Evolutionary conservation across 2,797 vertebrate genomes (phyloP), one percentile per base, ranked within the genome.

Genomic region (Syngnathus rostellatus): DNA sequence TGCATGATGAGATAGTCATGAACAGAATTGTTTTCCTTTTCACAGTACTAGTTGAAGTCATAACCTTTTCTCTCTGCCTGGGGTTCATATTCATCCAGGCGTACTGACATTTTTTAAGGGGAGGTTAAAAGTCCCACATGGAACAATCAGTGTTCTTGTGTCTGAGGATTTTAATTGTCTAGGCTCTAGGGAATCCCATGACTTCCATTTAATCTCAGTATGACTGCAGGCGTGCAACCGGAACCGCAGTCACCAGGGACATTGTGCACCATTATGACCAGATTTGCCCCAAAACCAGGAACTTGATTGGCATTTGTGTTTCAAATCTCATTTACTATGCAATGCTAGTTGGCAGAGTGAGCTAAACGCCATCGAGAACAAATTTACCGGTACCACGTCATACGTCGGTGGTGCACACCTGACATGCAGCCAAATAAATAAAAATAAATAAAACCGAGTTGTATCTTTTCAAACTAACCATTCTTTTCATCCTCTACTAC

Each of bases 121-220:
- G 64, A 61, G 55, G 17, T 65, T 59, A 68, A 71, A 75, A 63
- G 65, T 71, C 54, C 40, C 23, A 21, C 16, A 21, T 48, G 5
- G 77, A 90, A 91, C 88, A 92, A 88, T 85, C 71, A 55, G 45
- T 68, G 68, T 65, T 85, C 83, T 84, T 91, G 89, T 91, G 83
- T 72, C 59, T 21, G 62, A 64, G 59, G 59, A 59, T 8, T 38
- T 66, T 89, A 88, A 88, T 86, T 87, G 83, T 80, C 78, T 75
- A 83, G 85, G 75, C 83, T 80, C 78, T 75, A 83, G 85, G 75
- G 72, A 83, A 83, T 83, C 91, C 74, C 85, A 87, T 92, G 91
- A 92, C 83, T 90, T 83, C 62, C 88, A 89, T 92, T 89, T 88
- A 71, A 70, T 71, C 65, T 66, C 53, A 71, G 83, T 73, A 72